phyloP scores from a whole-genome alignment of 2,113 vertebrate species.

The Misgurnus mizolepis region DNA sequence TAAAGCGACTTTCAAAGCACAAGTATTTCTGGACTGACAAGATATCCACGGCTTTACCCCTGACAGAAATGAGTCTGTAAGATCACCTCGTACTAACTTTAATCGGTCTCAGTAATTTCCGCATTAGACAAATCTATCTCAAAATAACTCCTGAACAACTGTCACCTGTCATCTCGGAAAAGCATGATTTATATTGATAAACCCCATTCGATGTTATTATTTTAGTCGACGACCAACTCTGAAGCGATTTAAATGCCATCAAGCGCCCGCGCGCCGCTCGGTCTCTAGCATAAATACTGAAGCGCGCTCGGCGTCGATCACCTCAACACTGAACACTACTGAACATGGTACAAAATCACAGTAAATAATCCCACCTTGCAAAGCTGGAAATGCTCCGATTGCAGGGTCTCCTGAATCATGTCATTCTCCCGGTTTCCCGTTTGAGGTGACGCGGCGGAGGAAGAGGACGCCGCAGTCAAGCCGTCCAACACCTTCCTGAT shows the following conservation, averaged over 20 bases:
- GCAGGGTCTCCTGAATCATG: conserved; percentile 86
- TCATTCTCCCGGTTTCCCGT: conserved; percentile 83
- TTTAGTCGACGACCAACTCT: neutral
- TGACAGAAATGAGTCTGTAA: neutral
- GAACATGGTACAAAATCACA: neutral
- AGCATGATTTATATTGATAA: neutral
- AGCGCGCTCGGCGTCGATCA: neutral
- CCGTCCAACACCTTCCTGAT: conserved; percentile 98
- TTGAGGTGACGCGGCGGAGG: conserved; percentile 73
- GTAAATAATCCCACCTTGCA: conserved; percentile 84
- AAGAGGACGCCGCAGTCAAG: conserved; percentile 86
- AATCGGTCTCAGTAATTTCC: neutral
- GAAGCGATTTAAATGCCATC: neutral
- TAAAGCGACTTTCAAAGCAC: neutral
- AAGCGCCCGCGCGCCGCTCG: neutral
- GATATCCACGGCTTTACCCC: neutral
- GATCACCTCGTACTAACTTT: neutral
- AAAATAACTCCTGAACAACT: neutral
- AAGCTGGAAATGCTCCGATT: conserved; percentile 97
- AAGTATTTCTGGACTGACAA: conserved; percentile 12
- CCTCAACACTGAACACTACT: too few species aligned
- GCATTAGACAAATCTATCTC: neutral
- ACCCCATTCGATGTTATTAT: neutral
- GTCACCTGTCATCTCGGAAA: neutral
- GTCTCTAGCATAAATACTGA: neutral